These are phyloP conservation scores for Fukomys damarensis DNA, from an alignment of 2,113 vertebrate genomes.

Conservation along the genomic window DNA sequence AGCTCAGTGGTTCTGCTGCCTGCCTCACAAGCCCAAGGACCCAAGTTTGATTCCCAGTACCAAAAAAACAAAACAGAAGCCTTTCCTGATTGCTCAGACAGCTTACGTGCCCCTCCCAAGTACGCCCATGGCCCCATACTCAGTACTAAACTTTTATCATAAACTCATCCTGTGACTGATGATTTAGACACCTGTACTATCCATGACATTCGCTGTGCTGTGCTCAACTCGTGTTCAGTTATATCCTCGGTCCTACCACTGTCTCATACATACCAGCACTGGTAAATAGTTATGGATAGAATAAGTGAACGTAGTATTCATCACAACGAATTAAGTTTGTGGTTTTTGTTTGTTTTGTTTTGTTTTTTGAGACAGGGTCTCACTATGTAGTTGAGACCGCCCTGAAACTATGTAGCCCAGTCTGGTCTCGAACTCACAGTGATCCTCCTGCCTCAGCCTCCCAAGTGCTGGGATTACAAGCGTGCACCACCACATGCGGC, in stretches of 20 bases:
- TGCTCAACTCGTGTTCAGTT: neutral
- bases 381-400: too few species aligned
- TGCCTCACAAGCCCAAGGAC: too few species aligned
- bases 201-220: neutral
- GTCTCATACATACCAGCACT: neutral
- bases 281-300: neutral
- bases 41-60: too few species aligned
- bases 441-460: too few species aligned
- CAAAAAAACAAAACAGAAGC: neutral
- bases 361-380: too few species aligned
- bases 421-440: too few species aligned
- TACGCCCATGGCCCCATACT: neutral
- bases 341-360: too few species aligned
- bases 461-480: too few species aligned
- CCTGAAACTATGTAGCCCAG: too few species aligned
- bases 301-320: neutral
- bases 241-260: neutral
- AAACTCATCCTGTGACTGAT: neutral
- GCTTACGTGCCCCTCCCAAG: neutral
- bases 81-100: neutral
- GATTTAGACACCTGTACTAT: neutral
- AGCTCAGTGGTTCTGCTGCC: too few species aligned
- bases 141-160: neutral
- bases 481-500: too few species aligned
- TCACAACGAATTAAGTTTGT: conserved; percentile 10